phyloP scores from a whole-genome alignment of 2,113 vertebrate genomes.

The Panthera leo region DNA sequence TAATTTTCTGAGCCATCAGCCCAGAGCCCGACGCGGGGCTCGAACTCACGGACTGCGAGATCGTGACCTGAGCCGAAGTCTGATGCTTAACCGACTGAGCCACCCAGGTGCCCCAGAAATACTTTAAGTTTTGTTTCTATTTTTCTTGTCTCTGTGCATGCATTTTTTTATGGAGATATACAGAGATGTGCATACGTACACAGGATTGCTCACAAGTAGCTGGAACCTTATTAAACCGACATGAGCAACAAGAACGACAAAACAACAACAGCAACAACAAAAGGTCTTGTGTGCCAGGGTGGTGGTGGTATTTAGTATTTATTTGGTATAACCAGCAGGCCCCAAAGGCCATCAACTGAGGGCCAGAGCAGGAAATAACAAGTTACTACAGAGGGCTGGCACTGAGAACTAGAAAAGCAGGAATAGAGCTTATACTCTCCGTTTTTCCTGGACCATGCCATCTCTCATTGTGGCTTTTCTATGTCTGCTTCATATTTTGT shows the following conservation, averaged over 20 bases:
- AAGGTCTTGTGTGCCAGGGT: neutral
- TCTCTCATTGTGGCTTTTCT: neutral
- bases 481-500: neutral
- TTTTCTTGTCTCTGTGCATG: neutral
- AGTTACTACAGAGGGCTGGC: neutral
- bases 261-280: neutral
- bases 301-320: neutral
- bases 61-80: too few relatives aligned
- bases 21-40: too few relatives aligned
- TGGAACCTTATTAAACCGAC: neutral
- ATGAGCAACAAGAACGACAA: neutral
- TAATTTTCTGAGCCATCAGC: too few relatives aligned
- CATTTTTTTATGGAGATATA: neutral
- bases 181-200: neutral
- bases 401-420: neutral
- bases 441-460: neutral
- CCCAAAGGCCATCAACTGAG: neutral
- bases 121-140: neutral
- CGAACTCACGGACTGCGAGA: fast-evolving
- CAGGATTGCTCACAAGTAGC: neutral
- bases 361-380: neutral
- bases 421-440: neutral
- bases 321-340: neutral
- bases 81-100: too few relatives aligned
- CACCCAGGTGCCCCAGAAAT: neutral